Percentiles rank a stretch among this genome's conserved stretches.
Evolutionary conservation across 2,113 vertebrate genomes (phyloP).

Genomic region (Taxidea taxus): DNA sequence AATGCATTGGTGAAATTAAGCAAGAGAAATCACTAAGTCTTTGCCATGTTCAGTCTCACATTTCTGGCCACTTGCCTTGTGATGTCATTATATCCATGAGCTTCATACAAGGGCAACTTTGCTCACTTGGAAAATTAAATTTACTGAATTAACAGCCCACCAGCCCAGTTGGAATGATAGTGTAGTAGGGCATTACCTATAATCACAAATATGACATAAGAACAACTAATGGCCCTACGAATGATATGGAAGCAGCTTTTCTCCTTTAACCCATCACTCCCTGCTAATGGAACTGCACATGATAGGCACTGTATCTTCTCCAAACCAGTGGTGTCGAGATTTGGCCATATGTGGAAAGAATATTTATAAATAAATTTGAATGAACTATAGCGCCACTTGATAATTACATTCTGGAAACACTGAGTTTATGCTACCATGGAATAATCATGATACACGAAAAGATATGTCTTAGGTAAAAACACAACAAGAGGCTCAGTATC

Average conservation of each 20-base stretch:
- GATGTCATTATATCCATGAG: constrained; percentile 27
- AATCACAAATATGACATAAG: constrained; percentile 32
- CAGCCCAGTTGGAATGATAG: not conserved
- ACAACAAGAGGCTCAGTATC: not conserved
- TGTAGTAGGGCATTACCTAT: constrained; percentile 3
- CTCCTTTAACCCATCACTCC: not conserved
- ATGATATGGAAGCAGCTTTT: not conserved
- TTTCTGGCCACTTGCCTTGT: constrained; percentile 17
- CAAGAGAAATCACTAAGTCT: constrained; percentile 4
- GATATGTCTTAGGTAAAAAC: not conserved
- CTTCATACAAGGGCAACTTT: constrained; percentile 25
- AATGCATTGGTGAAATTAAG: constrained; percentile 30
- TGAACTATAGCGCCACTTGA: not conserved
- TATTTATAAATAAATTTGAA: constrained; percentile 14
- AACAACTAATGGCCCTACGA: constrained; percentile 15
- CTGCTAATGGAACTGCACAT: not conserved
- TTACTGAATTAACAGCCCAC: constrained; percentile 49
- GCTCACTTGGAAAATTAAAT: constrained; percentile 54
- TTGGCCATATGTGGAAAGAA: not conserved
- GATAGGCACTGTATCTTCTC: not conserved
- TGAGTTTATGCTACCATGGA: not conserved
- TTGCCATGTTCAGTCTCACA: not conserved
- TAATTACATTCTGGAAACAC: constrained; percentile 35
- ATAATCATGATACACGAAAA: not conserved
- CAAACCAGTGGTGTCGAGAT: not conserved